These are phyloP conservation scores for Holothuria scabra DNA, from an alignment of 53 echinoderm and acorn worm genomes.

Conservation along the genomic window DNA sequence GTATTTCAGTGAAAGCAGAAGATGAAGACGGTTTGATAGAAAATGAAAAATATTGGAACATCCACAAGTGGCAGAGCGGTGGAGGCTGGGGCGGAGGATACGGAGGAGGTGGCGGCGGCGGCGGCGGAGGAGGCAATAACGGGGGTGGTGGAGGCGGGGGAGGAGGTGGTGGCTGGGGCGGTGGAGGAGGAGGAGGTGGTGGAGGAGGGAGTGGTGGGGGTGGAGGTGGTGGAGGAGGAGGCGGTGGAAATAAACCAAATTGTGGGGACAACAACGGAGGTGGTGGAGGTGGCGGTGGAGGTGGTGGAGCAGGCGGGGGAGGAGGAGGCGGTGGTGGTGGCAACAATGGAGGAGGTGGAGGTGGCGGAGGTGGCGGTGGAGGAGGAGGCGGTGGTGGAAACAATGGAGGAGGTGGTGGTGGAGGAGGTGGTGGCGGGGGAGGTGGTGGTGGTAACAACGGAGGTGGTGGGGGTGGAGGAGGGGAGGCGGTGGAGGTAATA, in stretches of 20 bases:
- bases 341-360: neutral
- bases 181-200: neutral
- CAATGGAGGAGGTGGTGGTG: constrained; percentile 5
- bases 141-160: neutral
- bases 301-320: constrained; percentile 17
- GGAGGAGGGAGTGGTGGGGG: neutral
- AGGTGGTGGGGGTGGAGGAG: constrained; percentile 16
- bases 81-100: neutral
- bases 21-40: neutral
- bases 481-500: neutral
- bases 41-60: neutral
- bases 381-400: constrained; percentile 12
- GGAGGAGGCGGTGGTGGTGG: neutral
- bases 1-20: neutral
- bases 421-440: constrained; percentile 8
- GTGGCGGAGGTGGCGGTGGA: constrained; percentile 26
- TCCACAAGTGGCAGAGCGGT: neutral
- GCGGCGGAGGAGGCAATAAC: neutral
- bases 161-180: constrained; percentile 6
- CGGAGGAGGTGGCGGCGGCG: neutral
- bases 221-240: neutral
- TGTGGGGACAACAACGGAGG: neutral
- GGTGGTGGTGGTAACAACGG: neutral
- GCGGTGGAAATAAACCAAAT: neutral
- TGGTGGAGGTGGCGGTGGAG: constrained; percentile 17